phyloP scores from a whole-genome alignment of 2,888 invertebrate genomes.

The Diarsia brunnea region DNA sequence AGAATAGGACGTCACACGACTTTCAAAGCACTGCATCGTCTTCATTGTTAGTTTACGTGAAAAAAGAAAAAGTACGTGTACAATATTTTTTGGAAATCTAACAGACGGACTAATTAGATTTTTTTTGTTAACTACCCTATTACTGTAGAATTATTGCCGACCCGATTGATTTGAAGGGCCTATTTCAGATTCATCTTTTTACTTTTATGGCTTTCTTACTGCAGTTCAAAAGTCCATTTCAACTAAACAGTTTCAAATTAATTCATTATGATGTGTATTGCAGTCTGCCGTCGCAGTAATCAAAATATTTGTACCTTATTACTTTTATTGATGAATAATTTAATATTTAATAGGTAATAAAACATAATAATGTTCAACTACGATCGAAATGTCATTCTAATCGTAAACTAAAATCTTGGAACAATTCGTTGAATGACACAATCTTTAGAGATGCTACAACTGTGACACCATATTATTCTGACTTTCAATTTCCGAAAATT shows the following conservation, averaged over 20 bases:
- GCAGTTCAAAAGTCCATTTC: neutral
- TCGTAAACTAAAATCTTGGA: neutral
- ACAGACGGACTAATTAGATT: too few relatives aligned
- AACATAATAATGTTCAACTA: too few relatives aligned
- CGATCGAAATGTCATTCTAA: neutral
- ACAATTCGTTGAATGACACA: neutral
- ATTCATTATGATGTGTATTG: neutral
- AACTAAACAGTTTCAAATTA: neutral
- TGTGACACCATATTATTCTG: neutral
- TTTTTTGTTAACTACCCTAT: too few relatives aligned
- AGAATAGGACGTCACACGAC: too few relatives aligned
- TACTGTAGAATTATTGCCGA: neutral
- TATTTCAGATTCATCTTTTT: neutral
- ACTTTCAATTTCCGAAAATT: neutral
- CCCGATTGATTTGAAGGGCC: neutral
- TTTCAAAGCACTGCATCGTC: too few relatives aligned
- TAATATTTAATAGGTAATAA: neutral
- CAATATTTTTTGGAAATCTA: too few relatives aligned
- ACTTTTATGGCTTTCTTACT: neutral
- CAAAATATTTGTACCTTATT: neutral
- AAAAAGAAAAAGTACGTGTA: too few relatives aligned
- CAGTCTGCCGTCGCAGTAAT: neutral
- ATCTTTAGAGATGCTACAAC: neutral
- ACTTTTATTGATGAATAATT: neutral
- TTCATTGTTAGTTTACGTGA: too few relatives aligned